A percentile compares a stretch with the other conserved stretches of the same genome.
These are phyloP conservation scores for Parasteatoda lunata DNA, from an alignment of 2,888 invertebrate species.

Conservation along the genomic window DNA sequence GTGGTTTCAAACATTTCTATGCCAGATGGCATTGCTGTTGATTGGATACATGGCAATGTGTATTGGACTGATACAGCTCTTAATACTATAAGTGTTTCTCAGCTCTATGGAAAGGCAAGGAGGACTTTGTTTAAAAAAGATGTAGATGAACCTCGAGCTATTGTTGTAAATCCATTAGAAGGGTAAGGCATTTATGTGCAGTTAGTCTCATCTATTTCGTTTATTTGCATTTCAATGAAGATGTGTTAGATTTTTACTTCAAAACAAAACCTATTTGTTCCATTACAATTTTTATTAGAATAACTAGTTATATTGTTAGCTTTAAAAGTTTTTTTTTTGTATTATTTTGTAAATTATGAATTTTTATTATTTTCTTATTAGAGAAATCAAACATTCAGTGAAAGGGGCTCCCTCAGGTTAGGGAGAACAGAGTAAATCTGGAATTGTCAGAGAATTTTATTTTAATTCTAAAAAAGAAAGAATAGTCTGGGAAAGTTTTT, in stretches of 20 bases:
- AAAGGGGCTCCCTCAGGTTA: too few species aligned
- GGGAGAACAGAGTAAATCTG: too few species aligned
- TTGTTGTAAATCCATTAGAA: slow-evolving; percentile 92
- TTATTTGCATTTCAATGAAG: neutral
- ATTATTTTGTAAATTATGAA: neutral
- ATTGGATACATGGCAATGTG: slow-evolving; percentile 98
- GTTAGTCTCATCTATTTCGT: neutral
- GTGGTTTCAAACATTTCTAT: slow-evolving; percentile 79
- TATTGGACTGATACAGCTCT: slow-evolving; percentile 95
- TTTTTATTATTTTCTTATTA: too few species aligned
- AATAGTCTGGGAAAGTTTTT: too few species aligned
- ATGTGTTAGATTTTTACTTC: too few species aligned
- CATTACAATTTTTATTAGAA: too few species aligned
- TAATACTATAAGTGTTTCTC: slow-evolving; percentile 93
- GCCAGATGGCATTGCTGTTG: slow-evolving; percentile 97
- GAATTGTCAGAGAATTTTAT: too few species aligned
- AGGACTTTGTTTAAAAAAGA: slow-evolving; percentile 88
- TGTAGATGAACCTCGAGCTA: slow-evolving; percentile 94
- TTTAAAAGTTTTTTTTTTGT: too few species aligned
- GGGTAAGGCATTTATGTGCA: slow-evolving; percentile 77
- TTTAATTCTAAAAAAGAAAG: too few species aligned
- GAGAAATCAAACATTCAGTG: too few species aligned
- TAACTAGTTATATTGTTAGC: too few species aligned
- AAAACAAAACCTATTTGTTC: too few species aligned
- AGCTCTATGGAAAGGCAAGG: slow-evolving; percentile 88